phyloP scores from a whole-genome alignment of 2,888 invertebrate genomes.

The Aphodius sticticus region DNA sequence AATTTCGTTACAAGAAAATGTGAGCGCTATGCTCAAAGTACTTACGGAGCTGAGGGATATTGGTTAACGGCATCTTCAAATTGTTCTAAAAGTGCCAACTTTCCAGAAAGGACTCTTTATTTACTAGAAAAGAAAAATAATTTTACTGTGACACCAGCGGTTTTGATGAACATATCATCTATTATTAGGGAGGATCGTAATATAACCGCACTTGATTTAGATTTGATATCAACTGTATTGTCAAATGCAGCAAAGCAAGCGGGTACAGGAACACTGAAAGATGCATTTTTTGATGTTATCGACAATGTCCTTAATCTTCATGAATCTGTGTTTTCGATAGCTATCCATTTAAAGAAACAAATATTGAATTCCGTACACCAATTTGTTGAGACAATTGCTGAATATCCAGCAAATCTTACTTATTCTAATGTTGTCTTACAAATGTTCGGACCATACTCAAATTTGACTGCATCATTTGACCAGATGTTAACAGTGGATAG shows the following conservation, averaged over 20 bases:
- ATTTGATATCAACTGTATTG: conserved; percentile 23
- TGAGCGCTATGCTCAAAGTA: conserved; percentile 16
- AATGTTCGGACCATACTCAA: neutral
- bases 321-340: conserved; percentile 13
- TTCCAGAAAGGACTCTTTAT: neutral
- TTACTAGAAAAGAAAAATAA: neutral
- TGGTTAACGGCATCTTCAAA: conserved; percentile 16
- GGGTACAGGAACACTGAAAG: conserved; percentile 6
- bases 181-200: neutral
- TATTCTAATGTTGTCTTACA: neutral
- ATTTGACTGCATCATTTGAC: neutral
- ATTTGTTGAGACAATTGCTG: conserved; percentile 16
- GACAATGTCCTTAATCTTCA: conserved; percentile 27
- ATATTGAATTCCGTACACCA: conserved; percentile 31
- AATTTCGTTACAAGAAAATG: conserved; percentile 23
- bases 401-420: neutral
- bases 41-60: neutral
- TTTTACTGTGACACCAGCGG: neutral
- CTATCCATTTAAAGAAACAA: conserved; percentile 31
- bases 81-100: conserved; percentile 11
- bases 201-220: conserved; percentile 26
- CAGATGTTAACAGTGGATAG: neutral
- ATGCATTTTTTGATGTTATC: conserved; percentile 19
- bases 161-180: neutral
- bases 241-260: conserved; percentile 13